A percentile compares a stretch with the other conserved stretches of the same genome.
Evolutionary conservation across 2,888 invertebrate genomes (phyloP).

Genomic region (Amitus sp.): DNA sequence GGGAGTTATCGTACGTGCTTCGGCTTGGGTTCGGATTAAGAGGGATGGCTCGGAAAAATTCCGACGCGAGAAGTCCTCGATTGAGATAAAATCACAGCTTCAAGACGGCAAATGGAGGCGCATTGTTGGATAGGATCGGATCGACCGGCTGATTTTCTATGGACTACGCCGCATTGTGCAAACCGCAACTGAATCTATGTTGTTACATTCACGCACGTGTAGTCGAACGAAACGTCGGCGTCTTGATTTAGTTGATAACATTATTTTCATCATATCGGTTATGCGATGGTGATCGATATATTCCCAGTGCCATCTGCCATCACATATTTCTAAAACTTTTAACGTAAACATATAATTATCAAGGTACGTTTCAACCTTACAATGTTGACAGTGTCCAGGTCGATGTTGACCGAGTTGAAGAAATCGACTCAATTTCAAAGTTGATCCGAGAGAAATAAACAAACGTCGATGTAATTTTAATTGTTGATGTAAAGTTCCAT

Average conservation of each 20-base stretch:
- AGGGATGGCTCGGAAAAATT: slow-evolving; percentile 27
- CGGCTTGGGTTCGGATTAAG: slow-evolving; percentile 23
- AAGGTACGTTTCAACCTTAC: too few species aligned
- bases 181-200: slow-evolving; percentile 43
- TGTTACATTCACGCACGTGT: slow-evolving; percentile 12
- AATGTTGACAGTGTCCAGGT: too few species aligned
- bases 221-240: slow-evolving; percentile 27
- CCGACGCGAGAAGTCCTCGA: slow-evolving; percentile 33
- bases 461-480: too few species aligned
- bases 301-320: slow-evolving; percentile 35
- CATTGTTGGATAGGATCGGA: slow-evolving; percentile 50
- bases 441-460: too few species aligned
- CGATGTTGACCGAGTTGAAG: too few species aligned
- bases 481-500: too few species aligned
- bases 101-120: slow-evolving; percentile 41
- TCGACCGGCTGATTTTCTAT: slow-evolving; percentile 51
- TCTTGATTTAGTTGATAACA: slow-evolving; percentile 47
- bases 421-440: too few species aligned
- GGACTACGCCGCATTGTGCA: slow-evolving; percentile 48
- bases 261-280: slow-evolving; percentile 22
- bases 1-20: slow-evolving; percentile 22
- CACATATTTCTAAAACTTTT: too few species aligned
- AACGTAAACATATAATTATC: too few species aligned
- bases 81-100: slow-evolving; percentile 41
- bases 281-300: slow-evolving; percentile 4